Base-by-base conservation (phyloP, 2,113 vertebrate species). In the Neolamprologus hecqui region DNA sequence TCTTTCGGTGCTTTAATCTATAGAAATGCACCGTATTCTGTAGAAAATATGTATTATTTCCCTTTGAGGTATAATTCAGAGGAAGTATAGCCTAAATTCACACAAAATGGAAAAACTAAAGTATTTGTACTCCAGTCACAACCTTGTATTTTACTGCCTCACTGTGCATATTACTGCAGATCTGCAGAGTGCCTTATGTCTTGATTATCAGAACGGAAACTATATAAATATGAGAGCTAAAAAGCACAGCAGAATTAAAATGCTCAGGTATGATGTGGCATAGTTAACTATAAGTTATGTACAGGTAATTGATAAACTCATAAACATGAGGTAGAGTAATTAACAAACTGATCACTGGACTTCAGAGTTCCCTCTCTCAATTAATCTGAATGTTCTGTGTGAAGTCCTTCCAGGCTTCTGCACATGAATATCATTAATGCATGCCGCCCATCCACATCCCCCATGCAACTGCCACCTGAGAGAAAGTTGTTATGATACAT, bases 381-480 rank as follows among this genome's bases (percentile, higher is more conserved):
- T 42, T 23, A 23, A 42, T 42, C 63, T 21, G 60, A 68, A 68
- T 68, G 7, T 42, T 42, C 65, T 23, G n/a, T 23, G n/a, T 42
- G n/a, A 42, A 70, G 65, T 70, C n/a, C n/a, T 70, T 70, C 65
- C 65, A 70, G 37, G 21, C 37, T 70, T 70, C 65, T 70, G 37
- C 65, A 6, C 21, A 70, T 10, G n/a, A 23, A 45, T 45, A 42
- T 42, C 13, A 73, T 45, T 47, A 73, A 45, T 73, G 14, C 21
- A 28, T 9, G 37, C 40, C 2, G 0, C 8, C 13, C 40, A 68
- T 37, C 60, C 33, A 68, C 6, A 37, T 21, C 21, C 13, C 6
- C 21, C 14, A 10, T 28, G 8, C 9, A 45, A 12, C 21, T 73
- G 68, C 68, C 21, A 73, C 40, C 70, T 77, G 70, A 77, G 17